Conservation (phyloP, 1,140 invertebrate species). For the Drosophila arawakana region DNA sequence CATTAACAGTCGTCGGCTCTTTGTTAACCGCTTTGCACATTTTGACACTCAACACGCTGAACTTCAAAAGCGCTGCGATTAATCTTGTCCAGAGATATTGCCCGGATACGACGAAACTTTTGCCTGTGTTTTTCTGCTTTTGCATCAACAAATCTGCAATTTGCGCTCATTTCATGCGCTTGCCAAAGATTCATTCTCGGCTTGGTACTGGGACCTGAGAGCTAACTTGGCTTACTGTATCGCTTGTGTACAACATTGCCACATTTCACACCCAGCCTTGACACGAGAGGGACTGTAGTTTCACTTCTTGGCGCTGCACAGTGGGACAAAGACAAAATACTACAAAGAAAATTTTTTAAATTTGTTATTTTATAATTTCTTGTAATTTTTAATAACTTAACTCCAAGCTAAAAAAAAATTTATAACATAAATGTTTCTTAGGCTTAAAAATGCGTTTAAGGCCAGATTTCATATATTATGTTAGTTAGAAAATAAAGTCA, state of each 20-base stretch:
- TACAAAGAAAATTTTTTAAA: not conserved
- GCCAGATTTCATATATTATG: too few relatives aligned
- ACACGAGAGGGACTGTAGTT: slow-evolving; percentile 20
- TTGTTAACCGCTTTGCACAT: slow-evolving; percentile 58
- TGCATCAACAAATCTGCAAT: slow-evolving; percentile 53
- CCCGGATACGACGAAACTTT: slow-evolving; percentile 6
- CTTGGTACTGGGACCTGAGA: slow-evolving; percentile 5
- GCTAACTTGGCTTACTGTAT: slow-evolving; percentile 7
- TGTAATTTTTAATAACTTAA: too few relatives aligned
- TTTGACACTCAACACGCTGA: slow-evolving; percentile 44
- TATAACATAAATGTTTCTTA: too few relatives aligned
- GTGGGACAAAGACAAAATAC: not conserved
- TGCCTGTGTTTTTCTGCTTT: too few relatives aligned
- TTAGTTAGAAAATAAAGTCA: too few relatives aligned
- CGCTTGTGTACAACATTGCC: slow-evolving; percentile 38
- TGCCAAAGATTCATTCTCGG: slow-evolving; percentile 57
- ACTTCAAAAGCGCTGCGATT: slow-evolving; percentile 69
- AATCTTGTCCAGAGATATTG: slow-evolving; percentile 49
- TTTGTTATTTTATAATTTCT: too few relatives aligned
- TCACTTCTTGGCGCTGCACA: slow-evolving; percentile 29
- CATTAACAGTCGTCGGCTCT: slow-evolving; percentile 59
- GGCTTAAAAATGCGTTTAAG: too few relatives aligned
- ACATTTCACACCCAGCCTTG: slow-evolving; percentile 61
- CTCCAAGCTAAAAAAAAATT: too few relatives aligned
- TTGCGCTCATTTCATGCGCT: slow-evolving; percentile 63